Percentiles rank a stretch among this genome's conserved stretches.
phyloP scores from a whole-genome alignment of 1,140 invertebrate species.

The Capitella teleta region DNA sequence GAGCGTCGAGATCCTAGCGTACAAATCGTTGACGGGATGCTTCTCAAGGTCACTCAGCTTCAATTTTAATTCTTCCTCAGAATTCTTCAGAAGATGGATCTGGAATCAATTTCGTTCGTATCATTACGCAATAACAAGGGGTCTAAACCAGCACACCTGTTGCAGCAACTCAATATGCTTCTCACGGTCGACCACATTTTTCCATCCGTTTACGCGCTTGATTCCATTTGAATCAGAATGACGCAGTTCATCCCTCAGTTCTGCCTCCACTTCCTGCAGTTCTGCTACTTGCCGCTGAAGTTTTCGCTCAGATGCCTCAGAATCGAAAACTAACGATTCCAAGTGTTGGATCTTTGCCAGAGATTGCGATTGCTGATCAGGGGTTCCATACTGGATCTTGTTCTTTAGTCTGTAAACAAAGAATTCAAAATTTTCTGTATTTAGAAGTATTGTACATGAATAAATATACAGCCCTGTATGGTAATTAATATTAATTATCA shows the following conservation, averaged over 20 bases:
- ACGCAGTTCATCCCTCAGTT: neutral
- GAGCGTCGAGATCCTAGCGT: neutral
- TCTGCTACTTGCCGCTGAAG: constrained; percentile 4
- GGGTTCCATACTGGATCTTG: neutral
- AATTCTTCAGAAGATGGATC: too few relatives aligned
- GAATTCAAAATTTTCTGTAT: too few relatives aligned
- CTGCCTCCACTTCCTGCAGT: neutral
- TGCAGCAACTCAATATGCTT: neutral
- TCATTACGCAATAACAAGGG: neutral
- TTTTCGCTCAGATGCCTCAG: neutral
- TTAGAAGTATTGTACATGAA: too few relatives aligned
- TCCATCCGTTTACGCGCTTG: neutral
- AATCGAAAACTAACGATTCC: constrained; percentile 1
- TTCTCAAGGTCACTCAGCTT: neutral
- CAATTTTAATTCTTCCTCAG: neutral
- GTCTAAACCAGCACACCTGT: neutral
- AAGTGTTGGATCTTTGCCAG: constrained; percentile 8
- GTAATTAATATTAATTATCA: too few relatives aligned
- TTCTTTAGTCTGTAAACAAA: constrained; percentile 5
- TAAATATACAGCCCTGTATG: too few relatives aligned
- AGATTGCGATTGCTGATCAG: neutral
- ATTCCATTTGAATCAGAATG: neutral
- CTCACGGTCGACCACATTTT: neutral
- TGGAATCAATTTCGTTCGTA: too few relatives aligned
- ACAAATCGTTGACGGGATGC: neutral